Percentiles rank a stretch among this genome's conserved stretches.
Evolutionary conservation across 2,797 vertebrate genomes (phyloP).

Genomic region (Pipistrellus kuhlii): DNA sequence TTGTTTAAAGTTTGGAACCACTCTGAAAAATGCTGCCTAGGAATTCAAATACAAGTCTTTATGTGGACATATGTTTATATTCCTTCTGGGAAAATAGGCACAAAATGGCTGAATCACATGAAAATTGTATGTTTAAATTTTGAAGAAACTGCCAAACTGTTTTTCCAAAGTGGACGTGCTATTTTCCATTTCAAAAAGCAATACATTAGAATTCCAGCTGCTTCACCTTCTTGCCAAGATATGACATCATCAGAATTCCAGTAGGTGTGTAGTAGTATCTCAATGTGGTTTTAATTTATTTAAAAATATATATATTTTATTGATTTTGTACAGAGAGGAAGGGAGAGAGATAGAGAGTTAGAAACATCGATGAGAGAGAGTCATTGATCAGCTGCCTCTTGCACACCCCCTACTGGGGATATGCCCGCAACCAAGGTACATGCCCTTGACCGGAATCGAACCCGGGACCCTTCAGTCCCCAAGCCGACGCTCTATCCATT

Average conservation of each 20-base stretch:
- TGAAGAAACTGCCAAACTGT: background rate
- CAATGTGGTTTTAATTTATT: conserved; percentile 16
- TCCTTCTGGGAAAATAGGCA: conserved; percentile 21
- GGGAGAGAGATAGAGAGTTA: too few species aligned
- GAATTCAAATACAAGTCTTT: background rate
- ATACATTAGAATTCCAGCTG: background rate
- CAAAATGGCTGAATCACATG: background rate
- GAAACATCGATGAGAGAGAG: too few species aligned
- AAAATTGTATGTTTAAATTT: conserved; percentile 13
- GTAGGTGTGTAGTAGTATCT: background rate
- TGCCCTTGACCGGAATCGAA: too few species aligned
- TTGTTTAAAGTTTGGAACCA: background rate
- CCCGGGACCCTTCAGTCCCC: too few species aligned
- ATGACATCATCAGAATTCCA: background rate
- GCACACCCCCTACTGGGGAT: too few species aligned
- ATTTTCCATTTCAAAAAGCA: background rate
- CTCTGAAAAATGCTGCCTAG: background rate
- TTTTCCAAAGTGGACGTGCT: background rate
- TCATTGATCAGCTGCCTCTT: too few species aligned
- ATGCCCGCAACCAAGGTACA: too few species aligned
- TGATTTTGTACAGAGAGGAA: too few species aligned
- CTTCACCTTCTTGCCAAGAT: background rate
- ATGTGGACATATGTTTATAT: background rate
- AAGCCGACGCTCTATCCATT: too few species aligned
- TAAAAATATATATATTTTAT: too few species aligned